Conservation (phyloP, 2,797 vertebrate species). For the Pseudomugil tenellus region DNA sequence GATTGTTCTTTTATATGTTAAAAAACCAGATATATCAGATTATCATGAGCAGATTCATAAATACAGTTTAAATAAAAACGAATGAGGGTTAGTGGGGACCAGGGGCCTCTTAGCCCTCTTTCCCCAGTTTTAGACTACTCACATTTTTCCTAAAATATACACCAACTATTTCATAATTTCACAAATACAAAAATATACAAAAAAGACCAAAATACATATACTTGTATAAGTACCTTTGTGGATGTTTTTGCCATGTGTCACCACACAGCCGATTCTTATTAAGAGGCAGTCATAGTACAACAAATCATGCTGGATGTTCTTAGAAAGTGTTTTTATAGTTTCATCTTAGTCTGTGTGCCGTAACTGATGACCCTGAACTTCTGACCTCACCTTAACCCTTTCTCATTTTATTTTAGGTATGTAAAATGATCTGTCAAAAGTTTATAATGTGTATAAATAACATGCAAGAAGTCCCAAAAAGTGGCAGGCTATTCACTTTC, state of each 20-base stretch:
- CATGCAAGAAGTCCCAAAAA: not conserved
- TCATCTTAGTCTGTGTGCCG: not conserved
- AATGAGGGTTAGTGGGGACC: not conserved
- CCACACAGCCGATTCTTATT: not conserved
- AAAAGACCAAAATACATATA: not conserved
- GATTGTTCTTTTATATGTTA: not conserved
- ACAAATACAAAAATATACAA: not conserved
- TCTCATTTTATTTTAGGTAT: not conserved
- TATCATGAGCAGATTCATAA: not conserved
- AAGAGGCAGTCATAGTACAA: not conserved
- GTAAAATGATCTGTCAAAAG: not conserved
- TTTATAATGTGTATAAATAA: not conserved
- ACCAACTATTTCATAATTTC: not conserved
- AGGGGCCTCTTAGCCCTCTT: not conserved
- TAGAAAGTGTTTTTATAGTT: not conserved
- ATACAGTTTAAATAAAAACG: not conserved
- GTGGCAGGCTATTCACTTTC: no score
- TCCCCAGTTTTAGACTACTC: not conserved
- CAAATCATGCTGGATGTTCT: not conserved
- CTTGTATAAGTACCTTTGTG: not conserved
- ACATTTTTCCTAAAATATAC: not conserved
- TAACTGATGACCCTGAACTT: not conserved
- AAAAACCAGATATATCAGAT: not conserved
- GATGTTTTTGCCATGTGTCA: not conserved
- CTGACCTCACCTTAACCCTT: not conserved